Conservation (phyloP, 2,888 invertebrate species). For the Pristionchus maxplancki region DNA sequence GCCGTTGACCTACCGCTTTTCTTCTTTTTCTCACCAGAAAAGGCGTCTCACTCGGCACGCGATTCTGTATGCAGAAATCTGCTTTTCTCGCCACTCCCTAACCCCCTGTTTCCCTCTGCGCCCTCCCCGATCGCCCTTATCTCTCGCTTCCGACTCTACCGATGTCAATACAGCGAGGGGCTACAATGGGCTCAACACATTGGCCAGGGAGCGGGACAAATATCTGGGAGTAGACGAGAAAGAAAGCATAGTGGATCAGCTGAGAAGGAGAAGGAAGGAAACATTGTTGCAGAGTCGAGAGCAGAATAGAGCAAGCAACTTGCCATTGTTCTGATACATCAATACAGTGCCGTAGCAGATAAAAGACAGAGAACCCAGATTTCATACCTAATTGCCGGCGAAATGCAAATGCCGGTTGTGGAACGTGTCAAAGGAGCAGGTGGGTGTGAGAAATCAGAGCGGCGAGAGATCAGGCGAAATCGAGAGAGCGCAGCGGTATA, state of each 20-base stretch:
- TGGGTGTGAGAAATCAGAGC: slow-evolving; percentile 28
- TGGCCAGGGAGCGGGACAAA: not conserved
- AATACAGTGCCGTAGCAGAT: too few relatives aligned
- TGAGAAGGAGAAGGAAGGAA: not conserved
- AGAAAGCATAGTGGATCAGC: not conserved
- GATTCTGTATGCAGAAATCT: slow-evolving; percentile 40
- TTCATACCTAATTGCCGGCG: not conserved
- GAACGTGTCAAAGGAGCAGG: not conserved
- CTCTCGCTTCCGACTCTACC: slow-evolving; percentile 21
- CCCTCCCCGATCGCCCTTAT: not conserved
- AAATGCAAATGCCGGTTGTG: not conserved
- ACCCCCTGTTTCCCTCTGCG: not conserved
- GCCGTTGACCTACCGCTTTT: not conserved
- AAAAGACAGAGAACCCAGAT: too few relatives aligned
- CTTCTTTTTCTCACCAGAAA: not conserved
- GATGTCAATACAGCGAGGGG: not conserved
- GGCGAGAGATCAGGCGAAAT: not conserved
- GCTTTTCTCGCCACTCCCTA: not conserved
- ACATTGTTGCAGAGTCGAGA: not conserved
- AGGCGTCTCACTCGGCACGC: not conserved
- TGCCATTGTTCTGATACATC: too few relatives aligned
- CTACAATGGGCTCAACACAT: slow-evolving; percentile 43
- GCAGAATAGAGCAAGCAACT: too few relatives aligned
- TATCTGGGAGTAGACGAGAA: not conserved
- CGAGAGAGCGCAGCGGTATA: not conserved